These are phyloP conservation scores for Pararge aegeria DNA, from an alignment of 1,140 invertebrate genomes.

Conservation along the genomic window DNA sequence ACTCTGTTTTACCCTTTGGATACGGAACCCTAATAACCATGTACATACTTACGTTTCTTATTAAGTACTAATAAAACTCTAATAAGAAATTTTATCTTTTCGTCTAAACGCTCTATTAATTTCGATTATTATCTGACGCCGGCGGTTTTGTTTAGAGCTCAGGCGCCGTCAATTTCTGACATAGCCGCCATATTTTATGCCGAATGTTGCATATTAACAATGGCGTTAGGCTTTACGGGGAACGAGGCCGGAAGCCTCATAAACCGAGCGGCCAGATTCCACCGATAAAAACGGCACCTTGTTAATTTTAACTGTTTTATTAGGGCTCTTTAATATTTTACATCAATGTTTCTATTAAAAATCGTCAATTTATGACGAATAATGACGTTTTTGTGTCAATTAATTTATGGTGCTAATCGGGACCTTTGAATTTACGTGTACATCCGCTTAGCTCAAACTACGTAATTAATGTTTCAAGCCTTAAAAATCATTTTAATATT, in stretches of 20 bases:
- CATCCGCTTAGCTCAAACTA: not conserved
- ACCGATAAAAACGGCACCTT: conserved; percentile 69
- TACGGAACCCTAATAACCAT: no score
- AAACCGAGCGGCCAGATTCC: conserved; percentile 61
- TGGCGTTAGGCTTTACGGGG: conserved; percentile 52
- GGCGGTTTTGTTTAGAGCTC: conserved; percentile 28
- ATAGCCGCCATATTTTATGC: conserved; percentile 51
- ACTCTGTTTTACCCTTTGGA: no score
- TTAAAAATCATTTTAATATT: conserved; percentile 7
- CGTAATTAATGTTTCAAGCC: not conserved
- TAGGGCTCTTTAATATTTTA: conserved; percentile 61
- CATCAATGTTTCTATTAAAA: conserved; percentile 35
- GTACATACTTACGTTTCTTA: not conserved
- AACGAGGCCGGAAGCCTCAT: conserved; percentile 60
- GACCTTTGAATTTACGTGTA: not conserved
- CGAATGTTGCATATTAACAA: conserved; percentile 56
- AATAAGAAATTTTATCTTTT: conserved; percentile 23
- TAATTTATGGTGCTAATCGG: conserved; percentile 1
- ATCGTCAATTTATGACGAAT: conserved; percentile 33
- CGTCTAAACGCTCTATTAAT: conserved; percentile 20
- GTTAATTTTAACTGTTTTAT: conserved; percentile 73
- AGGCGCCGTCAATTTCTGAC: conserved; percentile 39
- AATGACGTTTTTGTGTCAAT: conserved; percentile 20
- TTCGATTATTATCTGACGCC: conserved; percentile 25
- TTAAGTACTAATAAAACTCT: not conserved